Evolutionary conservation across 2,113 vertebrate species (phyloP), one percentile per base, ranked within the genome.

Genomic region (Aegithalos caudatus): DNA sequence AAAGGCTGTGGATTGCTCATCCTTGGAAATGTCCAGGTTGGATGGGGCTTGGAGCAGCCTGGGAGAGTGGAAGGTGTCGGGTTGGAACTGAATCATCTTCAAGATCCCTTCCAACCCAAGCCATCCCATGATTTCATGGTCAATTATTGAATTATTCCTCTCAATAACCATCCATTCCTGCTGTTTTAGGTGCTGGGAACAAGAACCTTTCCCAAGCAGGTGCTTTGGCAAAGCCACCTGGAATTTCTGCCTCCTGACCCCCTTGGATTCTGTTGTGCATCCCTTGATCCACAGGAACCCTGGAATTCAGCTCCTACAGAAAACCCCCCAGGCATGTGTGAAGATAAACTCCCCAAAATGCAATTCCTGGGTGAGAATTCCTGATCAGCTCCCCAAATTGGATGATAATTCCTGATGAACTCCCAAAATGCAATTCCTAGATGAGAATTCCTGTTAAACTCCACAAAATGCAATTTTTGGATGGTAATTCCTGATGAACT

Each of bases 381-480:
- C 70, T 35, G 1, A 56, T 16, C 0, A 58, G 29, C 7, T 18
- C n/a, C 28, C n/a, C 8, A 13, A 29, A 60, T 11, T 45, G 54
- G 19, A 0, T 57, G 3, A 22, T 2, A 45, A 35, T 58, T 45
- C 71, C 33, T 45, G 2, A 60, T 5, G 0, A 38, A 11, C 5
- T 33, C 29, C 29, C 25, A 27, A 19, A 19, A 53, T n/a, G 47
- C 1, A 28, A 18, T 64, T 40, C 4, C 6, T 50, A 14, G 11
- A 1, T 31, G 11, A 3, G 1, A 60, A 76, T 38, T 48, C 15
- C n/a, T 11, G 4, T 31, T 11, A 0, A 48, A 33, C 2, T 48
- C n/a, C 60, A 19, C 18, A 28, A 23, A 70, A n/a, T 57, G 54
- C 31, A n/a, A 14, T 56, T 56, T 3, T 5, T 24, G 69, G 28